Evolutionary conservation across 2,797 vertebrate genomes (phyloP), one percentile per base, ranked within the genome.

Genomic region (Chrysocyon brachyurus): DNA sequence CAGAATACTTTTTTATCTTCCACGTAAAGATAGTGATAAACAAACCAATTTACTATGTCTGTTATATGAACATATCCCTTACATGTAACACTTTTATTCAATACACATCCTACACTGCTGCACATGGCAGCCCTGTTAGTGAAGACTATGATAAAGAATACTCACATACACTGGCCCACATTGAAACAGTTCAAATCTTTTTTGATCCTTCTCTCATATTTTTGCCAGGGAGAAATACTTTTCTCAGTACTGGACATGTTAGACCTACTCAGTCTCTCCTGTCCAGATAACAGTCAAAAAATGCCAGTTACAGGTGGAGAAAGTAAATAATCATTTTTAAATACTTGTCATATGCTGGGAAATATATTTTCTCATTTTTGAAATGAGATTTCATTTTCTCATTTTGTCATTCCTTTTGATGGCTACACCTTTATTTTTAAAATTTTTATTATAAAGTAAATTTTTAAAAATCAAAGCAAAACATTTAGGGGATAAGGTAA

Each of bases 361-460:
- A 94, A 89, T 57, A 78, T 21, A 52, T 26, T 81, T 94, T 91
- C 59, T 83, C 3, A 24, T 68, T 89, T 95, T 91, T n/a, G 91
- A 94, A 93, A 54, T 66, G 24, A 79, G 54, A 6, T 87, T 82
- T 66, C 36, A 36, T 36, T 36, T 36, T 36, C 36, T 36, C 36
- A 36, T 36, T 36, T 36, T 36, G 36, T 36, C 36, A 36, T 36
- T 36, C 36, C 36, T 36, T 36, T 36, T 36, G 36, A 36, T 36
- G 36, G 36, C 36, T 36, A 36, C 36, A 92, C 84, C 8, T 59
- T 83, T 57, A 26, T 21, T 52, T 91, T 81, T 24, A 5, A 49
- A 49, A 56, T 77, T 70, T 81, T 63, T 84, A 90, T 79, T 26
- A 19, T 12, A 95, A 88, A 63, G 9, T 40, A 54, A 31, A 31